Evolutionary conservation across 2,888 invertebrate genomes (phyloP), one percentile per base, ranked within the genome.

Genomic region (Eilema griseolum): DNA sequence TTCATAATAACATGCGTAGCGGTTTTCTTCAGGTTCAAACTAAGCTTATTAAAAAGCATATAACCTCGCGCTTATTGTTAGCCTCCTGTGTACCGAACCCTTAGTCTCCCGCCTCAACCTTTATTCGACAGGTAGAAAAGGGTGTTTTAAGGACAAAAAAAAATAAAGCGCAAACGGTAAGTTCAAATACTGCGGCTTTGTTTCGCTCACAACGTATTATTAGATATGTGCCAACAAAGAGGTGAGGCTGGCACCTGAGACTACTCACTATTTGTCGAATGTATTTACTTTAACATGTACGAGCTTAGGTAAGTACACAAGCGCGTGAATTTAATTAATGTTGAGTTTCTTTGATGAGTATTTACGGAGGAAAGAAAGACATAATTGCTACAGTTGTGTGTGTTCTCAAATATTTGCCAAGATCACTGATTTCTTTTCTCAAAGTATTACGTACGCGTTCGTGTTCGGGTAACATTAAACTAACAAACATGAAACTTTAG

Each of bases 161-260:
- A 72, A 77, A 79, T 75, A 72, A 64, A 71, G 59, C 65, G 66
- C 71, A 20, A 61, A 68, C 62, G 72, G 71, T 70, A 71, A 71
- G 66, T 76, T 76, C 73, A 76, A 80, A 80, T 69, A 78, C 65
- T 65, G 70, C 66, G 74, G 75, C 72, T 79, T 81, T 77, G 77
- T 77, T 76, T 72, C 63, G 69, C 73, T 74, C 78, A 75, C 75
- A 79, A 81, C 81, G 80, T 78, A 74, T 80, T 86, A 86, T 84
- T 84, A 83, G 82, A 82, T 85, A 83, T 86, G 80, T 82, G 81
- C 86, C 73, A 82, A 86, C 86, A 84, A 84, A 85, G 80, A 74
- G 75, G 74, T 73, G 66, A 73, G 69, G 52, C 67, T 66, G 66
- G 78, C 86, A 86, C 84, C 86, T 86, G 86, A 76, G 79, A 73